Percentiles rank a stretch among this genome's conserved stretches.
Conservation (phyloP, 2,888 invertebrate species). For the Nematopogon swammerdamellus region DNA sequence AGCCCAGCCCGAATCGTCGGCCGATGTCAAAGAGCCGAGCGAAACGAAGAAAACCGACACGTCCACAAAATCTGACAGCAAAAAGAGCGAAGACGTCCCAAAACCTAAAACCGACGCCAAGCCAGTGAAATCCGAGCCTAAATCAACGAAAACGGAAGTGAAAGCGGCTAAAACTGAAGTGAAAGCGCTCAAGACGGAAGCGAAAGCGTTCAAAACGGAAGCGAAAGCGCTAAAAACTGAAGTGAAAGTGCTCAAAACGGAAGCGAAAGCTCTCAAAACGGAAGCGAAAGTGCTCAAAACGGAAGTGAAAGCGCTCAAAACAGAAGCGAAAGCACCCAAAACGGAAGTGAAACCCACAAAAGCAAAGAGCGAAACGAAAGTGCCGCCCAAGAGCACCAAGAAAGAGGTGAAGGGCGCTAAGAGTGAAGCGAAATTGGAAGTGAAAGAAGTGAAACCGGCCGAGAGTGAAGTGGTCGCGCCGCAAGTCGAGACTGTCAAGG, state of each 20-base stretch:
- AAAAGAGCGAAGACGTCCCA: constrained; percentile 7
- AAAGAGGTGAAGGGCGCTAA: constrained; percentile 12
- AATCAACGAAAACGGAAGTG: constrained; percentile 12
- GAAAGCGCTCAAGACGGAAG: constrained; percentile 16
- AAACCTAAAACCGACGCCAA: not conserved
- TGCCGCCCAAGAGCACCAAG: too few relatives aligned
- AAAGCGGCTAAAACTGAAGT: constrained; percentile 11
- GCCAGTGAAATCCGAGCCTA: not conserved
- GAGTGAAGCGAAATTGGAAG: constrained; percentile 23
- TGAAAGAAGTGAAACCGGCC: constrained; percentile 9
- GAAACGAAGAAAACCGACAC: constrained; percentile 1
- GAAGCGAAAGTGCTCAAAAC: constrained; percentile 12
- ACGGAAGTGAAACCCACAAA: constrained; percentile 1
- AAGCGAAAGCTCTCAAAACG: constrained; percentile 13
- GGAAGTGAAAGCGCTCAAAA: not conserved
- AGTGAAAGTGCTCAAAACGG: constrained; percentile 2
- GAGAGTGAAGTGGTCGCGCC: constrained; percentile 8
- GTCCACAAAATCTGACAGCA: constrained; percentile 12
- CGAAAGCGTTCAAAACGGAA: constrained; percentile 11
- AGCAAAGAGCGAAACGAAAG: not conserved
- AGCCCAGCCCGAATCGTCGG: not conserved
- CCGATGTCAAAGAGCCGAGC: not conserved
- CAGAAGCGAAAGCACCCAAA: constrained; percentile 2
- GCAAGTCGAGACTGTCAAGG: constrained; percentile 18
- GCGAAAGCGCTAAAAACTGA: constrained; percentile 9